Evolutionary conservation across 2,888 invertebrate genomes (phyloP).

Genomic region (Pseudococcus jackbeardsleyi): DNA sequence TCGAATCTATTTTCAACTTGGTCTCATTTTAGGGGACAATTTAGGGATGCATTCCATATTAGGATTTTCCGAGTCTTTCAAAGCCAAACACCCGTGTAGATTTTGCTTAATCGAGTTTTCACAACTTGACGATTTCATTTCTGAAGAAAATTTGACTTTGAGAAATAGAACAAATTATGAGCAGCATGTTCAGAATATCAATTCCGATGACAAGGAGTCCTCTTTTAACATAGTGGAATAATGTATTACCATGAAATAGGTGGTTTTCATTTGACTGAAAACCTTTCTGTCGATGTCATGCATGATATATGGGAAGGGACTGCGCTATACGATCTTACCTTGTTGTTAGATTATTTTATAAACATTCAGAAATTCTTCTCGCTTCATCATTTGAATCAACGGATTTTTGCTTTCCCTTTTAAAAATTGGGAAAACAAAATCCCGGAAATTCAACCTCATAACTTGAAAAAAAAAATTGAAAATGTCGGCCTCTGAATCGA

Average conservation of each 20-base stretch:
- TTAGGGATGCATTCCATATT: neutral
- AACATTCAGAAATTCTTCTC: neutral
- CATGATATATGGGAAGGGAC: neutral
- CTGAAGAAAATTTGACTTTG: neutral
- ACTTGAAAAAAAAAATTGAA: conserved; percentile 27
- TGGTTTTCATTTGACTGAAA: neutral
- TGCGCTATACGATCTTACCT: neutral
- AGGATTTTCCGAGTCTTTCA: neutral
- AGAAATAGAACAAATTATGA: neutral
- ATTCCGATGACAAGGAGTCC: neutral
- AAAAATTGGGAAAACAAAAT: neutral
- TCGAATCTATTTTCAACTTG: neutral
- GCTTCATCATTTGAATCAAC: neutral
- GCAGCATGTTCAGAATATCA: neutral
- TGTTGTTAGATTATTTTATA: neutral
- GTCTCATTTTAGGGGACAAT: neutral
- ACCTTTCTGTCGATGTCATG: neutral
- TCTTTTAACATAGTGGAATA: neutral
- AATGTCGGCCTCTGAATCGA: neutral
- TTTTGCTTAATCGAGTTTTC: neutral
- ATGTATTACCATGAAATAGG: neutral
- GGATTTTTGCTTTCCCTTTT: neutral
- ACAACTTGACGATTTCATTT: neutral
- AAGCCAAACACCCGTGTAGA: neutral
- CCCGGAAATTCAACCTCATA: neutral